Base-by-base conservation (phyloP, 2,888 invertebrate species). In the Drosophila helvetica region DNA sequence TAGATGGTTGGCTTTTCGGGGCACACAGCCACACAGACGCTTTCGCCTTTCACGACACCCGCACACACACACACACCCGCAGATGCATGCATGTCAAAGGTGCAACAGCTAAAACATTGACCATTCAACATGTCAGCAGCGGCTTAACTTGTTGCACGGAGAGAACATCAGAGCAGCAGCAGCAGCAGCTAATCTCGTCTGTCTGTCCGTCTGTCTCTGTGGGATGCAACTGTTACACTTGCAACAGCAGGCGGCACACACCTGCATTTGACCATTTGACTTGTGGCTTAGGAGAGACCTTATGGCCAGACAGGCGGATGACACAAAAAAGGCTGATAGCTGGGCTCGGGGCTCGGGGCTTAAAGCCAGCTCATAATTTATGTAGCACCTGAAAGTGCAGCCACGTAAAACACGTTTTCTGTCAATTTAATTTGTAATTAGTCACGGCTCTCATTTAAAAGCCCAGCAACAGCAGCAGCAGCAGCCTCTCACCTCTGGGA, bases 391-490 rank as follows among this genome's bases (percentile, higher is more conserved):
- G n/a, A 65, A 71, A 72, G 76, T 74, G 62, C 58, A 62, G 58
- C 72, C 72, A 66, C 68, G 73, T 76, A 74, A 60, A 74, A 75
- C 83, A 86, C 85, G 86, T 86, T 77, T 73, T 77, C 78, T 74
- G 83, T 77, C 86, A 83, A 81, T 87, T 86, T 86, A 78, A 86
- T 83, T 78, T 70, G 62, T 83, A 87, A 86, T 86, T 86, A 87
- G 86, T 85, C 81, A 85, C 81, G 86, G 75, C 81, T 75, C 79
- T 78, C 72, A 69, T 68, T 78, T 73, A 70, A 73, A 74, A 66
- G 66, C 67, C 19, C 27, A 59, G 25, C 42, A 30, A 45, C 19
- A 45, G 38, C 33, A 52, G 67, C 15, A 19, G 47, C 48, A 52
- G 51, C 27, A 45, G 51, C 15, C 43, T 15, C 38, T 38, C 38